These are phyloP conservation scores for Mus caroli DNA, from an alignment of 2,797 vertebrate genomes.

Conservation along the genomic window DNA sequence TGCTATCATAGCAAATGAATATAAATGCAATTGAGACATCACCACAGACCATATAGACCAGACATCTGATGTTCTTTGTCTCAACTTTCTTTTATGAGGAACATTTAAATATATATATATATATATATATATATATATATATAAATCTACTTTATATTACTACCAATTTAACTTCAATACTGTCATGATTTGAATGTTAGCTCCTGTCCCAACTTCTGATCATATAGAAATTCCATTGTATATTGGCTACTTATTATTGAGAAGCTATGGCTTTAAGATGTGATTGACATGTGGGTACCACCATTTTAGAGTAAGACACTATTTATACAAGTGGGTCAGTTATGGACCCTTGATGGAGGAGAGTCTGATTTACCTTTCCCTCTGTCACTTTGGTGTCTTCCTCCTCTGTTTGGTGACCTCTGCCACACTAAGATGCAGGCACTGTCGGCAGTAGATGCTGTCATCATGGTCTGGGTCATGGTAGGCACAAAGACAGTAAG, in stretches of 20 bases:
- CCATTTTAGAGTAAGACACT: not conserved
- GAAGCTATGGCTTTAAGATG: not conserved
- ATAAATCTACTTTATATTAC: not conserved
- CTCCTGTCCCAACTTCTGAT: not conserved
- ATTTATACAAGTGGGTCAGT: no score
- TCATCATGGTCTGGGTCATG: not conserved
- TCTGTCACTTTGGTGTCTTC: not conserved
- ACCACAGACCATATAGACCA: not conserved
- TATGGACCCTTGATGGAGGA: no score
- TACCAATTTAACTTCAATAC: not conserved
- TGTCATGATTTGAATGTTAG: not conserved
- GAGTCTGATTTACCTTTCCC: not conserved
- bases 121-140: no score
- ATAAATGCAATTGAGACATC: not conserved
- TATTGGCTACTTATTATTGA: not conserved
- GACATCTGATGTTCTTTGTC: not conserved
- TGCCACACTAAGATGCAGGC: not conserved
- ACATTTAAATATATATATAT: not conserved
- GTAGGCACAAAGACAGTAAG: not conserved
- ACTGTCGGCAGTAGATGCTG: not conserved
- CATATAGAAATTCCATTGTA: not conserved
- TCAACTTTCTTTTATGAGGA: not conserved
- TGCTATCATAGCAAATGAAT: not conserved
- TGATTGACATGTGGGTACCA: not conserved
- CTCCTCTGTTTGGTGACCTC: not conserved